phyloP scores from a whole-genome alignment of 35 echinoderm and acorn worm species.

The Strongylocentrotus purpuratus region DNA sequence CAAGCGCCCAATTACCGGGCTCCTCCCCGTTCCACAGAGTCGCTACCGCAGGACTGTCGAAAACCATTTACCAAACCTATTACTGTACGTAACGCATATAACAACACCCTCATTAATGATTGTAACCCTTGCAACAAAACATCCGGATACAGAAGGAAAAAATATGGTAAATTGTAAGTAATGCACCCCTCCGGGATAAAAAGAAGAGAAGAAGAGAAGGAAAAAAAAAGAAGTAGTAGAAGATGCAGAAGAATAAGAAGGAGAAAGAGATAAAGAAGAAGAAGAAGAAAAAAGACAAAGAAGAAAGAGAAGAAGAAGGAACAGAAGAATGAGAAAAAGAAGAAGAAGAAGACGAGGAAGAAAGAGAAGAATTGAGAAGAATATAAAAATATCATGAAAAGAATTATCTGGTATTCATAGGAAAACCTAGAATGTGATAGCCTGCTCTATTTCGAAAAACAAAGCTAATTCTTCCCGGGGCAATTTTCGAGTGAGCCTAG shows the following conservation, averaged over 20 bases:
- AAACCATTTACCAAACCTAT: not conserved
- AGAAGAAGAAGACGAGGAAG: not conserved
- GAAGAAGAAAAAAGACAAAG: not conserved
- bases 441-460: not conserved
- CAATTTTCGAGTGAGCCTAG: not conserved
- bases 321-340: not conserved
- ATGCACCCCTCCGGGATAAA: not conserved
- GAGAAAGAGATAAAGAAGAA: not conserved
- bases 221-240: not conserved
- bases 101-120: not conserved
- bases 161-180: not conserved
- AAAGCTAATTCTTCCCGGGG: not conserved
- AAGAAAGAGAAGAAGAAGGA: not conserved
- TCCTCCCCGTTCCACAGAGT: not conserved
- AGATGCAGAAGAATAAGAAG: not conserved
- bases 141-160: not conserved
- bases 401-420: no score
- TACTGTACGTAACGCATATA: not conserved
- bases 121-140: not conserved
- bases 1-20: constrained; percentile 39
- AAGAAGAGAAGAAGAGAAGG: not conserved
- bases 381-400: no score
- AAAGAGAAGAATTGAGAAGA: not conserved
- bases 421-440: not conserved
- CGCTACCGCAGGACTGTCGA: constrained; percentile 14